Evolutionary conservation across 2,888 invertebrate genomes (phyloP), one percentile per base, ranked within the genome.

Genomic region (Spisula subtruncata): DNA sequence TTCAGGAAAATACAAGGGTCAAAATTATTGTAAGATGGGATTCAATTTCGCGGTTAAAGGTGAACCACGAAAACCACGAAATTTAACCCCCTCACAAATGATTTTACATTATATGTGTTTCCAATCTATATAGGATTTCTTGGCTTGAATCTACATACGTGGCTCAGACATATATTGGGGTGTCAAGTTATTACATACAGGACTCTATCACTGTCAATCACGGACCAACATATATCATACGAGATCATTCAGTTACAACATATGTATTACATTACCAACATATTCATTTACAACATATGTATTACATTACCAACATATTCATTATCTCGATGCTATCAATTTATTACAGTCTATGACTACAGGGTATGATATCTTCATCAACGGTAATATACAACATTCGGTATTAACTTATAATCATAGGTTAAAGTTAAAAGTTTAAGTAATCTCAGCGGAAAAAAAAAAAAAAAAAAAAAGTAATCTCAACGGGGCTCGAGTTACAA

Each of bases 401-500:
- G 25, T 66, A 66, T 25, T 66, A 66, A 66, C 60, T 66, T 66
- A 18, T 75, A 75, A 32, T 75, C 29, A 29, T 75, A 32, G 35
- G 35, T 35, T 32, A 75, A 14, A 32, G 35, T 35, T 32, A 32
- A 75, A 16, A 35, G 75, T 75, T 75, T 29, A 60, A 60, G 8
- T n/a, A 60, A 66, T 18, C 32, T 25, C 18, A 16, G 25, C 51
- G n/a, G n/a, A n/a, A n/a, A n/a, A n/a, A n/a, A n/a, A n/a, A n/a
- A n/a, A n/a, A n/a, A n/a, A n/a, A n/a, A n/a, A n/a, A n/a, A n/a
- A n/a, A 60, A 60, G 8, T n/a, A 60, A 66, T 18, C 32, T 25
- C 18, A 16, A 16, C 51, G 10, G 25, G 35, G 54, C 32, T 87
- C 75, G 35, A 14, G 51, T 87, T 75, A 29, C 85, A 80, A 16